phyloP scores from a whole-genome alignment of 2,888 invertebrate species.

The Chloromyia formosa region DNA sequence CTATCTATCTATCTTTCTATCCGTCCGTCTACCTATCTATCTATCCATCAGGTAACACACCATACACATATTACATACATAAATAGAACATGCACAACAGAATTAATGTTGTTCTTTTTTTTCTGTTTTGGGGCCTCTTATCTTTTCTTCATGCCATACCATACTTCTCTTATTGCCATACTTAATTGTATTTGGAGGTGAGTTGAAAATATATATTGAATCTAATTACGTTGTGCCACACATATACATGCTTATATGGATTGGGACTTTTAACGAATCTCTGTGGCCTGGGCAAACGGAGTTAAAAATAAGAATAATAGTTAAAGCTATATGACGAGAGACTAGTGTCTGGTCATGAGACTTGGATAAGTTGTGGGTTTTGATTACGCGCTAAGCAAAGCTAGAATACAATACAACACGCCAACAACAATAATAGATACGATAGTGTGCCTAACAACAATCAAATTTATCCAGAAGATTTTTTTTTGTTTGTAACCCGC shows the following conservation, averaged over 20 bases:
- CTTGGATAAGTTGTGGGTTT: conserved; percentile 3
- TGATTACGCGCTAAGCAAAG: background rate
- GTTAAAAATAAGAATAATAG: too few relatives aligned
- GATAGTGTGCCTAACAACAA: conserved; percentile 30
- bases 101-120: conserved; percentile 33
- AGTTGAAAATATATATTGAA: conserved; percentile 34
- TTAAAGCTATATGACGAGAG: too few relatives aligned
- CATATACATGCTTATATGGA: conserved; percentile 12
- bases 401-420: conserved; percentile 20
- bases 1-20: conserved; percentile 10
- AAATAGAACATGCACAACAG: conserved; percentile 18
- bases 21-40: conserved; percentile 14
- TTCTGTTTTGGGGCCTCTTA: too few relatives aligned
- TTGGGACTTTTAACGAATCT: background rate
- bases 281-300: too few relatives aligned
- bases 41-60: conserved; percentile 14
- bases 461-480: conserved; percentile 31
- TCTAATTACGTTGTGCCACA: conserved; percentile 36
- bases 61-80: conserved; percentile 10
- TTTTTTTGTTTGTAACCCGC: background rate
- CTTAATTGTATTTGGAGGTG: conserved; percentile 37
- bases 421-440: conserved; percentile 19
- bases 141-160: conserved; percentile 7
- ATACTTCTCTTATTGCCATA: conserved; percentile 25
- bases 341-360: background rate